Evolutionary conservation across 2,797 vertebrate genomes (phyloP).

Genomic region (Austrolebias charrua): DNA sequence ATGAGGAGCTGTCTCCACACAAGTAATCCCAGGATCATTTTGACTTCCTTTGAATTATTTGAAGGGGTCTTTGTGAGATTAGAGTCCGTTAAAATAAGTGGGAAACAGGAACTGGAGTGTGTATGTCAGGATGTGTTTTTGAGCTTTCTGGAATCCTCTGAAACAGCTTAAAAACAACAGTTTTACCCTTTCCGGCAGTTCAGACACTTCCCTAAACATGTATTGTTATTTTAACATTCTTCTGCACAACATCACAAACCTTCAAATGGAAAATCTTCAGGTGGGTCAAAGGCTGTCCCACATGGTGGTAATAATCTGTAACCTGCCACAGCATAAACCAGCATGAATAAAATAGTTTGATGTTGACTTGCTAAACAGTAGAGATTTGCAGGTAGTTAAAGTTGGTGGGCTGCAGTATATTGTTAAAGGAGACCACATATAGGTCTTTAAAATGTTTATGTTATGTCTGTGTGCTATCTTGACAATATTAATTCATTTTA

Average conservation of each 20-base stretch:
- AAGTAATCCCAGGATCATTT: conserved; percentile 47
- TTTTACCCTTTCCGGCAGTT: not conserved
- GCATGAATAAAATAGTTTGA: too few species aligned
- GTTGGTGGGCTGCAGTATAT: too few species aligned
- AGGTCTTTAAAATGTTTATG: too few species aligned
- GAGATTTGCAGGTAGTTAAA: too few species aligned
- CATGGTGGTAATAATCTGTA: too few species aligned
- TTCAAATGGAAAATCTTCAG: not conserved
- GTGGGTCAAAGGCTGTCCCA: too few species aligned
- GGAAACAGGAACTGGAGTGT: conserved; percentile 35
- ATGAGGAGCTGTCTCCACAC: conserved; percentile 40
- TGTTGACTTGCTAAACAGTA: too few species aligned
- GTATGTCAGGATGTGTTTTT: conserved; percentile 30
- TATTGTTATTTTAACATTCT: not conserved
- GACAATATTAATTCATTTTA: too few species aligned
- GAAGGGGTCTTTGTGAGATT: conserved; percentile 40
- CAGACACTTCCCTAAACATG: conserved; percentile 3
- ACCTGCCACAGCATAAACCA: too few species aligned
- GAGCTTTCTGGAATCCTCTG: conserved; percentile 9
- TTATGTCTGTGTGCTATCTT: too few species aligned
- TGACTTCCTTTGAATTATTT: conserved; percentile 50
- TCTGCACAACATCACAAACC: not conserved
- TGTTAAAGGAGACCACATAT: too few species aligned
- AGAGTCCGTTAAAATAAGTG: conserved; percentile 26
- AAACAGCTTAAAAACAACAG: conserved; percentile 16